These are phyloP conservation scores for Agonopterix heracliana DNA, from an alignment of 2,888 invertebrate genomes.

Conservation along the genomic window DNA sequence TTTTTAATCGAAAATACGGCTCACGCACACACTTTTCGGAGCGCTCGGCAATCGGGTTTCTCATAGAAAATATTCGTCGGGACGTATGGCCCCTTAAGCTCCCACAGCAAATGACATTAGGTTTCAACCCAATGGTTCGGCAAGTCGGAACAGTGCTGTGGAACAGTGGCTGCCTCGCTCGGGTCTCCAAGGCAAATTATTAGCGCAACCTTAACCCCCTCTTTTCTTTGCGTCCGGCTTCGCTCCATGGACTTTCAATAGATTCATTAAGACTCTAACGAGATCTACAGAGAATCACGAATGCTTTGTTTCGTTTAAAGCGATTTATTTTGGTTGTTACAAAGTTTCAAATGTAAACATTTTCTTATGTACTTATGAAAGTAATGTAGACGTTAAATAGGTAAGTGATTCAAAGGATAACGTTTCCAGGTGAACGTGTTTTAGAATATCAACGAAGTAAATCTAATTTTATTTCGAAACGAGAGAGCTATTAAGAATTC, in stretches of 20 bases:
- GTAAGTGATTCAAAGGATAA: background rate
- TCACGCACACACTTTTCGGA: no score
- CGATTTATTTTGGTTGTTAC: slow-evolving; percentile 63
- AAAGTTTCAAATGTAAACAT: background rate
- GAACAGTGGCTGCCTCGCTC: background rate
- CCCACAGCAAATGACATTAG: background rate
- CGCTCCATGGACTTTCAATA: slow-evolving; percentile 70
- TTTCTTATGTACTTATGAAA: no score
- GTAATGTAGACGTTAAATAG: background rate
- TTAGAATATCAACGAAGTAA: background rate
- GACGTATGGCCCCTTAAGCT: no score
- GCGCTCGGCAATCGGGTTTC: no score
- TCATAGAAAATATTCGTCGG: no score
- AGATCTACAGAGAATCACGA: slow-evolving; percentile 67
- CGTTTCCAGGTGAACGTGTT: no score
- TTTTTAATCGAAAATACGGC: no score
- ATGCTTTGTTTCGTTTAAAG: slow-evolving; percentile 68
- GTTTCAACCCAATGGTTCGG: background rate
- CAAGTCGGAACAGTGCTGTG: background rate
- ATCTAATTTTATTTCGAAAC: slow-evolving; percentile 3
- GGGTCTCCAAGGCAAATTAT: slow-evolving; percentile 45
- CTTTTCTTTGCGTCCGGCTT: slow-evolving; percentile 51
- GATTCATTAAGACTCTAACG: slow-evolving; percentile 74
- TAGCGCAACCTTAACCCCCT: slow-evolving; percentile 55
- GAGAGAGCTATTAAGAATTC: slow-evolving; percentile 9